A percentile compares a stretch with the other conserved stretches of the same genome.
phyloP scores from a whole-genome alignment of 2,113 vertebrate genomes.

The Collichthys lucidus region DNA sequence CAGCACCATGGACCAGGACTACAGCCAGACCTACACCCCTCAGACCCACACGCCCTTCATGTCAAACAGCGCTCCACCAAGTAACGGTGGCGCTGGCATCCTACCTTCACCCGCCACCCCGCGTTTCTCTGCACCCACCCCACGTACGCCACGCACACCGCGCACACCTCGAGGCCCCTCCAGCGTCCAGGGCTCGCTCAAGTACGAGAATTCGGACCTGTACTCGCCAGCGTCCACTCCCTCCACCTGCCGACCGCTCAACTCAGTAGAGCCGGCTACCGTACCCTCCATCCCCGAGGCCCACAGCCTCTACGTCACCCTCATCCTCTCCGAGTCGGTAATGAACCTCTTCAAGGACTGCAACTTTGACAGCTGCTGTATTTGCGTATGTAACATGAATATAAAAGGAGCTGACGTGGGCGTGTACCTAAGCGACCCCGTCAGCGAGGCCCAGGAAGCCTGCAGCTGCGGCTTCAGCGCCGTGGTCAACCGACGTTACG shows the following conservation, averaged over 20 bases:
- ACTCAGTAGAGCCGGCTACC: conserved; percentile 96
- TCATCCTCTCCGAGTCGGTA: conserved; percentile 98
- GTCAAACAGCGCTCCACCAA: conserved; percentile 95
- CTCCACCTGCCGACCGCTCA: conserved; percentile 95
- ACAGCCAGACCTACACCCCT: conserved; percentile 93
- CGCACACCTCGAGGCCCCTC: conserved; percentile 95
- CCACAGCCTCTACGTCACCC: conserved; percentile 98
- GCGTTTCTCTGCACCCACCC: conserved; percentile 93
- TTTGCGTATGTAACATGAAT: conserved; percentile 99
- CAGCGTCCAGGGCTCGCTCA: conserved; percentile 95
- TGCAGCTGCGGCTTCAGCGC: conserved; percentile 98
- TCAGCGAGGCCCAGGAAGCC: conserved; percentile 90
- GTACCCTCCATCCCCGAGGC: conserved; percentile 97
- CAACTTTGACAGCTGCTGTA: conserved; percentile 99
- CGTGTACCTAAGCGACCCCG: conserved; percentile 95
- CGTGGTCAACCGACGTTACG: conserved; percentile 96
- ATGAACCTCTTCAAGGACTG: conserved; percentile 99
- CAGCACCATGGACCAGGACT: conserved; percentile 94
- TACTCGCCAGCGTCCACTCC: conserved; percentile 98
- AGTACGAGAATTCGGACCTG: conserved; percentile 96
- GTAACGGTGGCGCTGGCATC: conserved; percentile 93
- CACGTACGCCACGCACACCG: conserved; percentile 94
- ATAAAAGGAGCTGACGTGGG: conserved; percentile 98
- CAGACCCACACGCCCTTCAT: conserved; percentile 96
- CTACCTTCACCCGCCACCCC: conserved; percentile 97